phyloP scores from a whole-genome alignment of 2,797 vertebrate species.

The Acanthis flammea region DNA sequence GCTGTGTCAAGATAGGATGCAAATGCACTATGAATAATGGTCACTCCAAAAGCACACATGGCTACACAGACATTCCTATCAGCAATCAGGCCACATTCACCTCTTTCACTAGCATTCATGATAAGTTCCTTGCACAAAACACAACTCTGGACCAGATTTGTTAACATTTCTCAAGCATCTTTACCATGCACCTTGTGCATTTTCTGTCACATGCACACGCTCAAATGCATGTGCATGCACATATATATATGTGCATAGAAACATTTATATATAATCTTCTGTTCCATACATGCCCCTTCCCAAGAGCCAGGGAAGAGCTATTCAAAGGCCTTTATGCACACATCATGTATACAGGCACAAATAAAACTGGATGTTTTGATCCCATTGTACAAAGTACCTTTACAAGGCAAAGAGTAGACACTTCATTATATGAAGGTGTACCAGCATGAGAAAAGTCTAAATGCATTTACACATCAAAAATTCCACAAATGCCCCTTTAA shows the following conservation, averaged over 20 bases:
- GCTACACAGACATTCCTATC: neutral
- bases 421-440: neutral
- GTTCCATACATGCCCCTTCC: neutral
- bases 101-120: neutral
- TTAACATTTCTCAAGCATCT: neutral
- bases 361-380: neutral
- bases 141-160: neutral
- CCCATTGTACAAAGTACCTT: neutral
- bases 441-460: neutral
- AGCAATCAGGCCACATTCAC: neutral
- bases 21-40: slow-evolving; percentile 38
- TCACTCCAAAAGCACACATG: neutral
- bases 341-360: neutral
- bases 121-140: neutral
- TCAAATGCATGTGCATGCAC: neutral
- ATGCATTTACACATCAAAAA: neutral
- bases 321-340: neutral
- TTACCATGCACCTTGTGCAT: fast-evolving
- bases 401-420: neutral
- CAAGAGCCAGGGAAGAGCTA: neutral
- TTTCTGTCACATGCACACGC: neutral
- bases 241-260: no score
- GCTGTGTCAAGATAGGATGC: slow-evolving; percentile 29
- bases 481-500: neutral
- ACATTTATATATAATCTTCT: neutral